Base-by-base conservation (phyloP, 2,113 vertebrate genomes). In the Polyodon spathula region DNA sequence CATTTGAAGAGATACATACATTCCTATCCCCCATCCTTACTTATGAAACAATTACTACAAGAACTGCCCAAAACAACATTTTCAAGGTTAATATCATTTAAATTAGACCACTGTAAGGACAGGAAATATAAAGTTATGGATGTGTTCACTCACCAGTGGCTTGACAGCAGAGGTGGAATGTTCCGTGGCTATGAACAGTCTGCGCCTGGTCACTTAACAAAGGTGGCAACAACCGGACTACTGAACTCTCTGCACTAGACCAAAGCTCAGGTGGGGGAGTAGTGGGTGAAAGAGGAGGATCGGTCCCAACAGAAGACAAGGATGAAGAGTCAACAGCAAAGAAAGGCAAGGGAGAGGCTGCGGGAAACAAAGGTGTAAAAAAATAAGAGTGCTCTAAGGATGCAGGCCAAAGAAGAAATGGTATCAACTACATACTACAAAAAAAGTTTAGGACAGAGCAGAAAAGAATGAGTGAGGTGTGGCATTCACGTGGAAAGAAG, bases 91-190 rank as follows among this genome's bases (percentile, higher is more conserved):
- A 27, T 27, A 3, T 1, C 12, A 6, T 50, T 11, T 4, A 50
- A n/a, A 27, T 27, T 27, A 27, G 27, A 1, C 27, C 48, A 50
- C 9, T 6, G 15, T 11, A n/a, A n/a, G 12, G 12, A 11, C 8
- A 50, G 48, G 48, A 50, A 50, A 50, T n/a, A 50, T 7, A 50
- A 16, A 10, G 14, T n/a, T 50, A 50, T 50, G 48, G 5, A 6
- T n/a, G 48, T 50, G 54, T n/a, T 75, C 73, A 88, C 95, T 94
- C 88, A 98, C 96, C 96, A 82, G 86, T 78, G 58, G 92, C 96
- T 75, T 94, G 91, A 73, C 96, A 98, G 91, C 95, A 93, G 87
- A 97, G 95, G 60, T 78, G 85, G 71, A 97, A 93, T 60, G 80
- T 73, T 84, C 87, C 88, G 65, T 81, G 84, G 65, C 79, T 79